Base-by-base conservation (phyloP, 2,113 vertebrate genomes). In the pig (Sus scrofa) region DNA sequence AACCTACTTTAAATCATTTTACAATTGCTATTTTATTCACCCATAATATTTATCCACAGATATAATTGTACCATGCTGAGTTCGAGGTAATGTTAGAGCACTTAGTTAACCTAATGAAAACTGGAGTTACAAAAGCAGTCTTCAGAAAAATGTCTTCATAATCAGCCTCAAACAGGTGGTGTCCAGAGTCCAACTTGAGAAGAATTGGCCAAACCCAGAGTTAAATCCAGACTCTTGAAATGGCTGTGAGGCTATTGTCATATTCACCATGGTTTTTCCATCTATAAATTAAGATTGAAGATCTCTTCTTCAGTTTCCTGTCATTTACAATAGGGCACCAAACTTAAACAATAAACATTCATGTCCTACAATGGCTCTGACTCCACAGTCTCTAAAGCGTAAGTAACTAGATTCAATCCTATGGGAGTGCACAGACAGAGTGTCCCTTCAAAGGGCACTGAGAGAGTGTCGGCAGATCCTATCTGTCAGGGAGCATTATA, bases 1-100 rank as follows among this genome's bases (percentile, higher is more conserved):
- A 86, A 77, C 11, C 74, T 90, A 84, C 56, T 90, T 94, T 65
- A 86, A 71, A 87, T 58, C 65, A 71, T 88, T 70, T 89, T 60
- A 89, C 27, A 58, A 50, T 92, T 79, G 90, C 60, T 54, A 37
- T 95, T 67, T 95, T 77, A n/a, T 67, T 79, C 13, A 44, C 32
- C 65, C 4, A 63, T 54, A 90, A 4, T 74, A 58, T 74, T 92
- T 92, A 70, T 10, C 70, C 70, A 95, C 63, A 79, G 32, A 52
- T 70, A 68, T 71, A 85, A 87, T 56, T 32, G 22, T 90, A 63
- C 84, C 58, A 2, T 54, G 16, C 56, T 91, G 68, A 92, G 56
- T 87, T 62, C 87, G 50, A 50, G 15, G 62, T 85, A 68, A 83
- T 50, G 2, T 56, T 68, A 24, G 13, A 75, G n/a, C 44, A 82